Conservation (phyloP, 2,797 vertebrate species). For the Parauchenoglanis ngamensis region DNA sequence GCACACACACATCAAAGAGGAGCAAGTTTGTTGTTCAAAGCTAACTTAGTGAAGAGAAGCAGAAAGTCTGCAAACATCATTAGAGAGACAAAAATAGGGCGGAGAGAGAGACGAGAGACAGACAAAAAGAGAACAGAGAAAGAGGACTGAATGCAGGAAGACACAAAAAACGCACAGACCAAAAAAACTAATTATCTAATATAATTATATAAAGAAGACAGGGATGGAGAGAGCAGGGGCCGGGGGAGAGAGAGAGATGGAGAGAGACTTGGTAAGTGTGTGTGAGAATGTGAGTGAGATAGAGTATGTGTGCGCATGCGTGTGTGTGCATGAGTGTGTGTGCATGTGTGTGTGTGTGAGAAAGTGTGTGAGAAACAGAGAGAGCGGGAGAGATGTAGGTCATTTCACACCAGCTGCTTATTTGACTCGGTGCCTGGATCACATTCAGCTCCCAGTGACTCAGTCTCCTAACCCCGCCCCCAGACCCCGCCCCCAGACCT, state of each 20-base stretch:
- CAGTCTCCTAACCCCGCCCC: conserved; percentile 22
- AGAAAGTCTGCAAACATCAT: conserved; percentile 41
- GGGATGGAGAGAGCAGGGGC: too few relatives aligned
- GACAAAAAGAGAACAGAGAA: neutral
- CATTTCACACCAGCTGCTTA: conserved; percentile 44
- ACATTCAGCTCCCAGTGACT: conserved; percentile 17
- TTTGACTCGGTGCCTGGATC: conserved; percentile 39
- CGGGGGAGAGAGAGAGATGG: neutral
- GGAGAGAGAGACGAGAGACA: neutral
- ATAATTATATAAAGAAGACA: too few relatives aligned
- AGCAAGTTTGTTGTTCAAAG: conserved; percentile 41
- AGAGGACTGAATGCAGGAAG: too few relatives aligned
- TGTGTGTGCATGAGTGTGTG: neutral
- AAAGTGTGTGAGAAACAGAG: conserved; percentile 21
- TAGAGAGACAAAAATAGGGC: conserved; percentile 13
- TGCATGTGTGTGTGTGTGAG: conserved; percentile 1
- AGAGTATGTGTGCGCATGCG: neutral
- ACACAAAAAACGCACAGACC: too few relatives aligned
- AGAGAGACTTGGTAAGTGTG: neutral
- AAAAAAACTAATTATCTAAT: too few relatives aligned
- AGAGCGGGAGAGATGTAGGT: conserved; percentile 34
- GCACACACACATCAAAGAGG: neutral
- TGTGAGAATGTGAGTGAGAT: too few relatives aligned
- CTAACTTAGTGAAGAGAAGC: conserved; percentile 26
- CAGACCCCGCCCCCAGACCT: too few relatives aligned